Percentiles rank a stretch among this genome's conserved stretches.
These are phyloP conservation scores for Cliona cf. orientalis DNA, from an alignment of 37 sponge, comb jelly and placozoan species.

Conservation along the genomic window DNA sequence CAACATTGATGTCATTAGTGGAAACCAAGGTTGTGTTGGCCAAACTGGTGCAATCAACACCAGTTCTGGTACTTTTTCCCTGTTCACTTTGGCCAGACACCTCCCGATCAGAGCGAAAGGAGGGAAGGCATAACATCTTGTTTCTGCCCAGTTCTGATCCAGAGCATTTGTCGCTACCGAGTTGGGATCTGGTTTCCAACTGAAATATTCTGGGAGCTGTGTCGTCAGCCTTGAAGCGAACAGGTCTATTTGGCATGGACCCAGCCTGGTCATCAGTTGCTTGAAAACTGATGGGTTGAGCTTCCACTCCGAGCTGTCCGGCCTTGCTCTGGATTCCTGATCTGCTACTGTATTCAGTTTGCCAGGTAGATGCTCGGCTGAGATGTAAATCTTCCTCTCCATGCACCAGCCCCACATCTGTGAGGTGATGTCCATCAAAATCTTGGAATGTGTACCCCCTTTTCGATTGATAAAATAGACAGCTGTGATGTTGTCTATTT, in stretches of 20 bases:
- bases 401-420: constrained; percentile 23
- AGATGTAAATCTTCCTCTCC: not conserved
- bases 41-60: too few species aligned
- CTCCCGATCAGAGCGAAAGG: constrained; percentile 39
- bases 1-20: too few species aligned
- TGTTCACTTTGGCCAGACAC: too few species aligned
- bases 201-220: constrained; percentile 20
- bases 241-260: constrained; percentile 28
- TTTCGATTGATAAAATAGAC: not conserved
- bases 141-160: not conserved
- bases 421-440: not conserved
- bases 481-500: constrained; percentile 17
- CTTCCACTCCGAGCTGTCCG: not conserved
- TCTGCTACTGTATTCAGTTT: not conserved
- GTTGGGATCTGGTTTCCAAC: constrained; percentile 21
- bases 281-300: not conserved
- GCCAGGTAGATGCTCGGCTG: constrained; percentile 37
- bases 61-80: too few species aligned
- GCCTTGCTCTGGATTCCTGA: not conserved
- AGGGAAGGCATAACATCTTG: not conserved
- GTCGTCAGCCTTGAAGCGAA: too few species aligned
- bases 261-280: not conserved
- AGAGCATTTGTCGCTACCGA: not conserved
- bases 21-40: too few species aligned
- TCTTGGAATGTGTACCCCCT: constrained; percentile 6